Evolutionary conservation across 2,888 invertebrate genomes (phyloP).

Genomic region (Zygothrica quintamaculata): DNA sequence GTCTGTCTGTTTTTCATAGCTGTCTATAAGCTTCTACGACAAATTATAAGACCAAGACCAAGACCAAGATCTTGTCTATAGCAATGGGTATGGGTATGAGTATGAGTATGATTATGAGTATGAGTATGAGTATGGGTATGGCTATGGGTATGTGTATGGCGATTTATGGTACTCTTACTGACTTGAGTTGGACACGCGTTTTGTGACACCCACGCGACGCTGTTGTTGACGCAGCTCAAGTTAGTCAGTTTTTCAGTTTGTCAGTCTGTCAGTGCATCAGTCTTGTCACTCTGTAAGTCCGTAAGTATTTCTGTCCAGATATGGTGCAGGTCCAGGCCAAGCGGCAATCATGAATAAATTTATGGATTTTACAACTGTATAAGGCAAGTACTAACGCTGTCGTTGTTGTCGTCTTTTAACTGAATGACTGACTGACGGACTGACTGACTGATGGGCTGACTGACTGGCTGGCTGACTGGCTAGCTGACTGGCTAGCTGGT

Average conservation of each 20-base stretch:
- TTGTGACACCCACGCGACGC: conserved; percentile 50
- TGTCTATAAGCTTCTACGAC: background rate
- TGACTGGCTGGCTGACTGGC: conserved; percentile 46
- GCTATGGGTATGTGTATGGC: conserved; percentile 6
- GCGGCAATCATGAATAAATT: conserved; percentile 64
- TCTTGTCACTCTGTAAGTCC: conserved; percentile 20
- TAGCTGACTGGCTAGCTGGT: conserved; percentile 8
- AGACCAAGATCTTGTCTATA: conserved; percentile 9
- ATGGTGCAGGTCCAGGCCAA: conserved; percentile 42
- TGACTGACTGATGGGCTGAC: background rate
- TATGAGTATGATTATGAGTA: conserved; percentile 5
- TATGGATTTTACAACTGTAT: conserved; percentile 71
- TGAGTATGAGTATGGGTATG: conserved; percentile 5
- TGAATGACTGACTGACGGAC: too few relatives aligned
- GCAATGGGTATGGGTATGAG: conserved; percentile 2
- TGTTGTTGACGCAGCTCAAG: conserved; percentile 20
- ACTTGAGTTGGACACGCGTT: conserved; percentile 64
- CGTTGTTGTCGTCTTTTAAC: background rate
- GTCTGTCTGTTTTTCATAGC: background rate
- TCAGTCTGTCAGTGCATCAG: conserved; percentile 21
- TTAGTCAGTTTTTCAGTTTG: conserved; percentile 15
- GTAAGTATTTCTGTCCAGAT: conserved; percentile 34
- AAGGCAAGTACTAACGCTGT: conserved; percentile 47
- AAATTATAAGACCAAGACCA: conserved; percentile 1
- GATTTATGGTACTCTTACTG: conserved; percentile 60